Conservation (phyloP, 2,797 vertebrate species). For the Anableps anableps region DNA sequence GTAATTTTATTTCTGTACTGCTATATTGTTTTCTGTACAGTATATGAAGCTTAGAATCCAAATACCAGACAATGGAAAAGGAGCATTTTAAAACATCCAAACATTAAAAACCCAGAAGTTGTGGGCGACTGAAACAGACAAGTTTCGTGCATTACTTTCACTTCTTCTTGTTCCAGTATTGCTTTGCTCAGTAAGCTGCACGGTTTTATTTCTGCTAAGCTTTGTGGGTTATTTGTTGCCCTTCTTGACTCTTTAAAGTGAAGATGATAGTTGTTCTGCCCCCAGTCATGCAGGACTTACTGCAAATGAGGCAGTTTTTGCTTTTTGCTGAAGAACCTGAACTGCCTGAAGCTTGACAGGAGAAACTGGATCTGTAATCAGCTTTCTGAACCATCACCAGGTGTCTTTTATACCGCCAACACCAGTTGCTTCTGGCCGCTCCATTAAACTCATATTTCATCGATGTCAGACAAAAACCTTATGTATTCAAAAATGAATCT, state of each 20-base stretch:
- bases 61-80: not conserved
- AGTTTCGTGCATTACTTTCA: slow-evolving; percentile 49
- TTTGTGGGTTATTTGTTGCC: not conserved
- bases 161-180: slow-evolving; percentile 58
- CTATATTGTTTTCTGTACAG: not conserved
- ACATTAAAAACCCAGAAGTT: slow-evolving; percentile 22
- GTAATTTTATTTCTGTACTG: too few species aligned
- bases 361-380: slow-evolving; percentile 30
- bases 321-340: slow-evolving; percentile 20
- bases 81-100: not conserved
- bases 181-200: slow-evolving; percentile 46
- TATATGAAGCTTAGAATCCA: not conserved
- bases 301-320: slow-evolving; percentile 20
- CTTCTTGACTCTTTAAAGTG: not conserved
- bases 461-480: not conserved
- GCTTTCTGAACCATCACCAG: slow-evolving; percentile 32
- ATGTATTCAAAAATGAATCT: not conserved
- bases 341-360: slow-evolving; percentile 7
- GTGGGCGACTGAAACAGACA: slow-evolving; percentile 13
- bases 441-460: not conserved
- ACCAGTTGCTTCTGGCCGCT: slow-evolving; percentile 1
- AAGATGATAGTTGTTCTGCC: not conserved
- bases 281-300: not conserved
- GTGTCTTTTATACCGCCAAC: slow-evolving; percentile 34
- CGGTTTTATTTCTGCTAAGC: slow-evolving; percentile 42